Conservation (phyloP, 2,113 vertebrate species). For the Neopipo cinnamomea region DNA sequence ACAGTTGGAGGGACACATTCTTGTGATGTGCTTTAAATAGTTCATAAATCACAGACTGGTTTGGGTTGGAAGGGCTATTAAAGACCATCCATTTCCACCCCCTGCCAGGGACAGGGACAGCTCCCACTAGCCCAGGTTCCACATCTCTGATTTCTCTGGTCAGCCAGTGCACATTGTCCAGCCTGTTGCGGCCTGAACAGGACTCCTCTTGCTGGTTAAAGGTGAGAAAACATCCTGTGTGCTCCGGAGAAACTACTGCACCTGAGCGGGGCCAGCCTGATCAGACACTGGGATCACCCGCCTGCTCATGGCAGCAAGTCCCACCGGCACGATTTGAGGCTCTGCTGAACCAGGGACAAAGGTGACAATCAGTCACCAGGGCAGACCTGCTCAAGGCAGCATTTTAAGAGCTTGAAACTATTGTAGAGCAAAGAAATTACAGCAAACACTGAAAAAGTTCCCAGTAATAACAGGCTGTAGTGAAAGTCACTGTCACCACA, state of each 20-base stretch:
- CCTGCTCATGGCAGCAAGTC: background rate
- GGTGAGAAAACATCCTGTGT: background rate
- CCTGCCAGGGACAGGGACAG: no score
- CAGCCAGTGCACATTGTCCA: background rate
- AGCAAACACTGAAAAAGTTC: background rate
- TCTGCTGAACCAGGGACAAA: background rate
- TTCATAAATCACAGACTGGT: no score
- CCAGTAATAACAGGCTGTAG: background rate
- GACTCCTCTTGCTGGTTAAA: background rate
- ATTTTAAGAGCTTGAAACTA: background rate
- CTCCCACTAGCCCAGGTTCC: no score
- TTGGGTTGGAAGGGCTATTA: no score
- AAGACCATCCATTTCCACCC: no score
- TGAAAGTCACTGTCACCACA: background rate
- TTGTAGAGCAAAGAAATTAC: background rate
- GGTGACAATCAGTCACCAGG: background rate
- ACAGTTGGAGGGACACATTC: no score
- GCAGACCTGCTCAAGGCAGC: background rate
- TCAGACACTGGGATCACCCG: background rate
- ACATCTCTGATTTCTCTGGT: background rate
- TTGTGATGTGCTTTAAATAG: no score
- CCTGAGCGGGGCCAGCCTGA: background rate
- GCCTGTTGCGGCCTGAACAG: background rate
- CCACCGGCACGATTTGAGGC: background rate
- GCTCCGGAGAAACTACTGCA: background rate